These are phyloP conservation scores for Temnothorax ravouxi DNA, from an alignment of 2,888 invertebrate genomes.

Conservation along the genomic window DNA sequence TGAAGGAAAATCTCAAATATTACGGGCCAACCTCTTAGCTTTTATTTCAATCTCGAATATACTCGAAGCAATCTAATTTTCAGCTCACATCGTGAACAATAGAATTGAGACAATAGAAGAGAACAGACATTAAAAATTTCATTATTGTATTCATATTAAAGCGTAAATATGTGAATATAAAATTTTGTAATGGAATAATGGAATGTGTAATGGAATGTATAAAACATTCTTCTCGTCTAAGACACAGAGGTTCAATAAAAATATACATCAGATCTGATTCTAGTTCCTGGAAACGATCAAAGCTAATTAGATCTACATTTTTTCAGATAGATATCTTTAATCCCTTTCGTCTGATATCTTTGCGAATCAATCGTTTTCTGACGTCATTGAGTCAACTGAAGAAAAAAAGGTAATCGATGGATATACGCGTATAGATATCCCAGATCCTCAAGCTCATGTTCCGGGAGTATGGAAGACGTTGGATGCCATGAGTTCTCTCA, in stretches of 20 bases:
- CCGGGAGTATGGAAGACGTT: conserved; percentile 73
- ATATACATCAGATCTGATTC: not conserved
- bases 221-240: not conserved
- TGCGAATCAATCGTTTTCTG: conserved; percentile 59
- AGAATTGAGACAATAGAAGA: not conserved
- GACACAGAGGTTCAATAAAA: not conserved
- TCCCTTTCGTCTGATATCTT: not conserved
- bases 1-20: not conserved
- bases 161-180: not conserved
- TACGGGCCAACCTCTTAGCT: not conserved
- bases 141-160: not conserved
- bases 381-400: conserved; percentile 57
- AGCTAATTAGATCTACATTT: conserved; percentile 23
- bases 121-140: not conserved
- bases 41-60: not conserved
- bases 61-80: not conserved
- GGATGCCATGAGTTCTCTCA: conserved; percentile 71
- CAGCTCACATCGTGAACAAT: not conserved
- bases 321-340: not conserved
- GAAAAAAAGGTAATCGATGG: conserved; percentile 52
- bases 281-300: conserved; percentile 7
- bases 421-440: conserved; percentile 65
- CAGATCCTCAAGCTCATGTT: conserved; percentile 67
- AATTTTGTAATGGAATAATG: not conserved
- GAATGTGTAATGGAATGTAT: not conserved